Evolutionary conservation across 1,140 invertebrate genomes (phyloP).

Genomic region (Zaprionus kolodkinae): DNA sequence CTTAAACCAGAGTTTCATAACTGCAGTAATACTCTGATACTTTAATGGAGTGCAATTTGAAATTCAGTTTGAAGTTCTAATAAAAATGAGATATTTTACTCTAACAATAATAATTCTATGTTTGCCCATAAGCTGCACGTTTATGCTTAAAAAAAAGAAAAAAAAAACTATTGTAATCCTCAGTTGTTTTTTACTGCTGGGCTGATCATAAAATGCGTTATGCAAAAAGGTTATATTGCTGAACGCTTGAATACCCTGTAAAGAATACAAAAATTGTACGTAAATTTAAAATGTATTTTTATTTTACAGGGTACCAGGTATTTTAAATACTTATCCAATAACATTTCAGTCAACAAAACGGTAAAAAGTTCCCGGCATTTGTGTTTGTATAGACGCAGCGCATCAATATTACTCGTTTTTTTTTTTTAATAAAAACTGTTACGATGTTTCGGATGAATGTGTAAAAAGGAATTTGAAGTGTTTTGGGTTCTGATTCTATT

Average conservation of each 20-base stretch:
- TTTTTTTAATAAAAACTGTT: constrained; percentile 12
- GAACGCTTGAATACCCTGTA: neutral
- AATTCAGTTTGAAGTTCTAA: constrained; percentile 5
- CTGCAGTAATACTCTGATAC: neutral
- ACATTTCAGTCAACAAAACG: neutral
- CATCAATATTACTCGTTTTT: constrained; percentile 10
- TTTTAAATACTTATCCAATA: neutral
- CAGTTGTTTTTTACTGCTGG: constrained; percentile 8
- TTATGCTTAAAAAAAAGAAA: constrained; percentile 4
- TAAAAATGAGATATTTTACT: constrained; percentile 6
- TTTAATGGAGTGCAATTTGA: neutral
- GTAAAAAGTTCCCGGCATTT: neutral
- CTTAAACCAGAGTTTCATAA: neutral
- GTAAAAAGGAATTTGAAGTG: constrained; percentile 31
- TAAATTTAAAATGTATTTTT: too few relatives aligned
- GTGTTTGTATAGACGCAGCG: too few relatives aligned
- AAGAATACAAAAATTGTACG: too few relatives aligned
- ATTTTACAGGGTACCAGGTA: neutral
- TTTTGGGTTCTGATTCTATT: constrained; percentile 39
- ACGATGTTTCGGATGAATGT: constrained; percentile 18
- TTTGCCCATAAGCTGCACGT: neutral
- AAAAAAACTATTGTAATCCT: constrained; percentile 19
- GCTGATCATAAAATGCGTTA: constrained; percentile 1
- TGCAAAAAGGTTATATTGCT: neutral
- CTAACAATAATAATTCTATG: constrained; percentile 12